Evolutionary conservation across 1,140 invertebrate species (phyloP), one percentile per base, ranked within the genome.

Genomic region (Tetranychus urticae): DNA sequence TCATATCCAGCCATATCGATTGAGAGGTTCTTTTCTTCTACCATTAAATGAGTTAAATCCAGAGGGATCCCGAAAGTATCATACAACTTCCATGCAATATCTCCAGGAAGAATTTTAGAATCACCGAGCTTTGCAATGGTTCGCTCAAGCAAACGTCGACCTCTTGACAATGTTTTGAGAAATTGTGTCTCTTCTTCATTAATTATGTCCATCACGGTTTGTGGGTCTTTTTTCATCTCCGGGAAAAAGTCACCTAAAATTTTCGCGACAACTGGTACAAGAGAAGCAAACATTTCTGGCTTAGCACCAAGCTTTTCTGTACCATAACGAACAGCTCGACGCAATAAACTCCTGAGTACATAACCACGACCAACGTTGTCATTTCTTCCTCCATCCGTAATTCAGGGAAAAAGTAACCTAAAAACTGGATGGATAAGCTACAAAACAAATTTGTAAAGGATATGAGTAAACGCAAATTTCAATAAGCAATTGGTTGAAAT

Each of bases 141-240:
- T 70, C 89, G 79, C 71, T 97, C 86, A 2, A 99, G 77, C 50
- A 99, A 74, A 70, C 85, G 85, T 65, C 84, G 79, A 12, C 94
- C 96, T 62, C 92, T 76, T 1, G 78, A 81, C 36, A 99, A 73
- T 0, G 96, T 99, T 75, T 97, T 97, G 62, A 99, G 77, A 74
- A 99, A 99, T 72, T 98, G 94, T 31, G 78, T 72, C 76, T 99
- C 96, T 75, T 99, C 96, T 74, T 97, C 92, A 76, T 98, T 93
- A 45, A 99, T 96, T 23, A 89, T 82, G 69, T 96, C 88, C 66
- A 77, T 77, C 64, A 93, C 84, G 64, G 79, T 79, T 68, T 91
- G 80, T 23, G 90, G 89, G 76, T 98, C 90, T 76, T 87, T 92
- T 13, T 64, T 72, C 4, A 99, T 80, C 79, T 99, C 96, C 12